A percentile compares a stretch with the other conserved stretches of the same genome.
Conservation (phyloP, 2,113 vertebrate species). For the Eupsittula cactorum region DNA sequence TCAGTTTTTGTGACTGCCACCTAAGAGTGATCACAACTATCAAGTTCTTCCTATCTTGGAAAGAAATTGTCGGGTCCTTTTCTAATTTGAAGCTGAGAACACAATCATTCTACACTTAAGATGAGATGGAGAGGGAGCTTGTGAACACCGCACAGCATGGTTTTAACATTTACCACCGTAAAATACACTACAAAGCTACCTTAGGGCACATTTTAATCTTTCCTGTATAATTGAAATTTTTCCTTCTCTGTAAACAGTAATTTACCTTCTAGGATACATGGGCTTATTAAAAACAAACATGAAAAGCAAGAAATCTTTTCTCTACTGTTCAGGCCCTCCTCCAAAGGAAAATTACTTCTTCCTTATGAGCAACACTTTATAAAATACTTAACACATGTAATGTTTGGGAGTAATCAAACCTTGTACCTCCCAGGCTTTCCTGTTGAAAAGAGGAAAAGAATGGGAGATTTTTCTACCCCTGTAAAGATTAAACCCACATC, state of each 20-base stretch:
- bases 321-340: background rate
- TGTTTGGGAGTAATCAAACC: background rate
- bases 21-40: background rate
- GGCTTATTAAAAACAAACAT: slow-evolving; percentile 34
- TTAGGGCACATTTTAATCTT: slow-evolving; percentile 55
- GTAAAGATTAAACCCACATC: background rate
- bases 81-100: background rate
- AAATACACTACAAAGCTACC: slow-evolving; percentile 7
- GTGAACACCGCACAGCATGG: background rate
- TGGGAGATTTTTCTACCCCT: background rate
- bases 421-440: background rate
- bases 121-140: background rate
- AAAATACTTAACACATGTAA: background rate
- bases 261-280: slow-evolving; percentile 38
- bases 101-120: background rate
- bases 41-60: background rate
- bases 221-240: slow-evolving; percentile 26
- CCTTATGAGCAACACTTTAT: background rate
- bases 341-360: background rate
- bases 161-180: background rate
- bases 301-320: slow-evolving; percentile 5
- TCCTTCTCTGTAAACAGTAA: slow-evolving; percentile 21
- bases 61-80: background rate
- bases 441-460: background rate
- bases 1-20: background rate